A percentile compares a stretch with the other conserved stretches of the same genome.
phyloP scores from a whole-genome alignment of 64 coral and sea anemone species.

The Trachythela sp. region DNA sequence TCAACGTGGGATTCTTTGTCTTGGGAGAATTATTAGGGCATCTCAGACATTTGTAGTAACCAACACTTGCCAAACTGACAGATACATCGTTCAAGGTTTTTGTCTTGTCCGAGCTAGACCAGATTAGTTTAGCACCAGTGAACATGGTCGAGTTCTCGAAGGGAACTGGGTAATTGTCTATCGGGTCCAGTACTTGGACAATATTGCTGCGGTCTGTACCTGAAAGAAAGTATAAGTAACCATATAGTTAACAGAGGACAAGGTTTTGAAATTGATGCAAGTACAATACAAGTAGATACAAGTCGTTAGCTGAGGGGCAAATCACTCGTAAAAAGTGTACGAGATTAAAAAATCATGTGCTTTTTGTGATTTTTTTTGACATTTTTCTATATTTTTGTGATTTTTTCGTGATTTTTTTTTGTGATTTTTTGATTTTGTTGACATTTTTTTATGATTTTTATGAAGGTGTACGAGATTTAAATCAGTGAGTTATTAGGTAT shows the following conservation, averaged over 20 bases:
- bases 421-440: too few species aligned
- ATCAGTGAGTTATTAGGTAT: too few species aligned
- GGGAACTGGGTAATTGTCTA: constrained; percentile 79
- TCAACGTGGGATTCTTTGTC: constrained; percentile 52
- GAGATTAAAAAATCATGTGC: too few species aligned
- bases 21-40: constrained; percentile 53
- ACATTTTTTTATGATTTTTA: too few species aligned
- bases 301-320: too few species aligned
- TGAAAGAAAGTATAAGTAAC: neutral
- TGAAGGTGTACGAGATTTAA: too few species aligned
- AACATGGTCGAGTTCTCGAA: constrained; percentile 80
- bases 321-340: too few species aligned
- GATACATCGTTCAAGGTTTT: constrained; percentile 60
- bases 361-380: too few species aligned
- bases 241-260: neutral
- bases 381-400: too few species aligned
- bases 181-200: constrained; percentile 56
- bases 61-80: constrained; percentile 68
- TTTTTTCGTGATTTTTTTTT: too few species aligned
- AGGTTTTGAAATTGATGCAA: neutral
- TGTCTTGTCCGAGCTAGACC: constrained; percentile 57
- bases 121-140: constrained; percentile 37
- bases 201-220: constrained; percentile 94
- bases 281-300: neutral
- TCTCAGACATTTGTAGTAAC: constrained; percentile 61